Conservation (phyloP, 2,797 vertebrate genomes). For the Sphenodon punctatus region DNA sequence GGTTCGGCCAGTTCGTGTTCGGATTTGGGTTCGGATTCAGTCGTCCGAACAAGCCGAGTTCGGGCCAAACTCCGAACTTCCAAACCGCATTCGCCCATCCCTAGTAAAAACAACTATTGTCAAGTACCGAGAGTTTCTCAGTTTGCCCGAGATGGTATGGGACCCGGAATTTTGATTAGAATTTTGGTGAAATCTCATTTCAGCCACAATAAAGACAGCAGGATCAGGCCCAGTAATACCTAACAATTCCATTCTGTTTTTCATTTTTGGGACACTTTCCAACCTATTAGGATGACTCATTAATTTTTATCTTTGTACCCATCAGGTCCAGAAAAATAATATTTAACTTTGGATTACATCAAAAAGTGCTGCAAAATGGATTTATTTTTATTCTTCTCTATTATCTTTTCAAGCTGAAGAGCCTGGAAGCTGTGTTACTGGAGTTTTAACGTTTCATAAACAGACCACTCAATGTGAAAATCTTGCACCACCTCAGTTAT, state of each 20-base stretch:
- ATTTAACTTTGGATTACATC: conserved; percentile 24
- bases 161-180: too few relatives aligned
- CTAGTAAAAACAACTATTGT: too few relatives aligned
- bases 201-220: neutral
- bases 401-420: neutral
- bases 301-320: conserved; percentile 12
- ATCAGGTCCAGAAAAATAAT: conserved; percentile 24
- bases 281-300: neutral
- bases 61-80: too few relatives aligned
- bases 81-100: too few relatives aligned
- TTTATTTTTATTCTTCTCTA: conserved; percentile 41
- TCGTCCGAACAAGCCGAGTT: too few relatives aligned
- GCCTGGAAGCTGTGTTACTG: neutral
- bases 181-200: too few relatives aligned
- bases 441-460: neutral
- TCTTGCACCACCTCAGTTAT: neutral
- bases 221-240: neutral
- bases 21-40: too few relatives aligned
- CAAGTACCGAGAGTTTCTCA: too few relatives aligned
- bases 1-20: too few relatives aligned
- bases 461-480: neutral
- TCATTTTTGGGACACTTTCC: neutral
- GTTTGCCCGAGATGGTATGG: too few relatives aligned
- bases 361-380: conserved; percentile 26
- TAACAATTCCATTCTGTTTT: neutral